phyloP scores from a whole-genome alignment of 2,113 vertebrate species.

The Carassius carassius region DNA sequence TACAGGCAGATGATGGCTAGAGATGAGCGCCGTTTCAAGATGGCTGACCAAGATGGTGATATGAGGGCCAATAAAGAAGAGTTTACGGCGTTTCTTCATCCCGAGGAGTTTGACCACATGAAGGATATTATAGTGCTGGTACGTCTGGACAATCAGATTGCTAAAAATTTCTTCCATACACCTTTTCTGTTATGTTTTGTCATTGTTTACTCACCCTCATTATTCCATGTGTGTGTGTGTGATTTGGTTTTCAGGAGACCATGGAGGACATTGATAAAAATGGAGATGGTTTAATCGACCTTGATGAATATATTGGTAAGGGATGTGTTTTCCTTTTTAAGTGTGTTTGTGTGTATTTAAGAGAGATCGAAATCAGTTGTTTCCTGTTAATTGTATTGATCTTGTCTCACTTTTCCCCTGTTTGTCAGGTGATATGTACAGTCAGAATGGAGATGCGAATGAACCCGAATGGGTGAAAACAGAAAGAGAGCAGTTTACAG shows the following conservation, averaged over 20 bases:
- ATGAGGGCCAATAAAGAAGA: slow-evolving; percentile 91
- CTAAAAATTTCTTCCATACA: background rate
- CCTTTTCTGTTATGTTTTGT: background rate
- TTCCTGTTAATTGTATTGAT: background rate
- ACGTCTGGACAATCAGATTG: slow-evolving; percentile 14
- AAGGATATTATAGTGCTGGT: slow-evolving; percentile 97
- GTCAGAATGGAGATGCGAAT: slow-evolving; percentile 82
- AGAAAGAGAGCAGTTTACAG: slow-evolving; percentile 91
- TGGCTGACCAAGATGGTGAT: slow-evolving; percentile 87
- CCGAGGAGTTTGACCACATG: slow-evolving; percentile 97
- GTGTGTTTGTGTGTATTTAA: slow-evolving; percentile 71
- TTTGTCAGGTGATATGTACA: slow-evolving; percentile 93
- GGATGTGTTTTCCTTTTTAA: slow-evolving; percentile 67
- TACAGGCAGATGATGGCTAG: slow-evolving; percentile 97
- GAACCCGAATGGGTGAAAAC: slow-evolving; percentile 98
- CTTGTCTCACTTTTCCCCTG: background rate
- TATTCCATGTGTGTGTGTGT: background rate
- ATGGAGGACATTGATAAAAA: slow-evolving; percentile 99
- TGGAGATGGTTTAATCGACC: slow-evolving; percentile 92
- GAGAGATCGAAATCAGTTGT: background rate
- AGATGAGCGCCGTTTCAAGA: slow-evolving; percentile 94
- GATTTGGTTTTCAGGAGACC: slow-evolving; percentile 81
- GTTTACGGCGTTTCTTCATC: slow-evolving; percentile 96
- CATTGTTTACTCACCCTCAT: too few species aligned
- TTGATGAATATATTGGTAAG: slow-evolving; percentile 97